Evolutionary conservation across 2,888 invertebrate species (phyloP).

Genomic region (Halocaridina rubra): DNA sequence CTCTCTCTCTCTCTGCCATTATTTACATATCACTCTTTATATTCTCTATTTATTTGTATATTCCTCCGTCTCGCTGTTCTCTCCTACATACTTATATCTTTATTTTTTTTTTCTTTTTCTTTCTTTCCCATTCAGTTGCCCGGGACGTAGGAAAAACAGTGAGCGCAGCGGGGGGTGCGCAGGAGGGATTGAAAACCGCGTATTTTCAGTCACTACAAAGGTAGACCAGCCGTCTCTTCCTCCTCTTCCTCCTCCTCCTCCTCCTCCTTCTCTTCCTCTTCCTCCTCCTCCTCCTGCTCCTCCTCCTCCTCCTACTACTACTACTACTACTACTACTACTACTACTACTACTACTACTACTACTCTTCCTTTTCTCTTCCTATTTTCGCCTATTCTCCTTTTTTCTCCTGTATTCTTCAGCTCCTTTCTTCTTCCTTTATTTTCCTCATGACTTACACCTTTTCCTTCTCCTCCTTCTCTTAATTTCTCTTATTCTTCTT

Average conservation of each 20-base stretch:
- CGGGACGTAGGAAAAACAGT: conserved; percentile 28
- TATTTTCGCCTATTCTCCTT: background rate
- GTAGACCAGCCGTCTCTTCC: background rate
- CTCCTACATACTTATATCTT: background rate
- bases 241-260: background rate
- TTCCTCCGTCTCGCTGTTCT: background rate
- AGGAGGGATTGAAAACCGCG: conserved; percentile 23
- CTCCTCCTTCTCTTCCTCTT: background rate
- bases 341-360: background rate
- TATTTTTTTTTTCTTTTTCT: background rate
- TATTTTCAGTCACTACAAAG: conserved; percentile 8
- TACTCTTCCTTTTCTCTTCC: background rate
- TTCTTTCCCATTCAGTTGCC: background rate
- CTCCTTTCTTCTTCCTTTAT: background rate
- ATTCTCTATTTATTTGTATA: background rate
- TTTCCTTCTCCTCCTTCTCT: background rate
- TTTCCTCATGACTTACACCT: background rate
- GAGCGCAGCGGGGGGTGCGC: conserved; percentile 25
- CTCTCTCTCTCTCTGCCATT: background rate
- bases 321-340: background rate
- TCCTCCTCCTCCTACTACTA: background rate
- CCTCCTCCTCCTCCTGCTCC: background rate
- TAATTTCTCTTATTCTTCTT: background rate
- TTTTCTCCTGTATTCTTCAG: background rate
- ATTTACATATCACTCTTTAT: background rate